Conservation (phyloP, 2,888 invertebrate genomes). For the Pollenia labialis region DNA sequence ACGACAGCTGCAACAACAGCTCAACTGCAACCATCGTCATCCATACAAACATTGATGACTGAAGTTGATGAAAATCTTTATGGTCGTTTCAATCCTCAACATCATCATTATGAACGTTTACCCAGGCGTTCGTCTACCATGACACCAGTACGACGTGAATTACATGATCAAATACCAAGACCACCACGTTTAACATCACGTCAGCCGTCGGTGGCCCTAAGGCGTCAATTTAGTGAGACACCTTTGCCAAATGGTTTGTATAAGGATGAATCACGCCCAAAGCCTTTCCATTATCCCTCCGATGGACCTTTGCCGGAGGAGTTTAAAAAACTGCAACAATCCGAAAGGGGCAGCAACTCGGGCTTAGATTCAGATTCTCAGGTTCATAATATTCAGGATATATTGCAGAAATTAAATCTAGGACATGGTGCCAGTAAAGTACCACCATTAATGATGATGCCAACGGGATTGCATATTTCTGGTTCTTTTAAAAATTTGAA, state of each 20-base stretch:
- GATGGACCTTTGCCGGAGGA: constrained; percentile 82
- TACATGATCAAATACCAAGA: constrained; percentile 80
- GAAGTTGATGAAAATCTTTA: constrained; percentile 63
- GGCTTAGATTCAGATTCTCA: constrained; percentile 15
- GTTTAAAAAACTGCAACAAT: constrained; percentile 78
- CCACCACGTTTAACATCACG: constrained; percentile 80
- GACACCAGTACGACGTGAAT: constrained; percentile 79
- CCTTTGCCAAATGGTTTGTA: constrained; percentile 62
- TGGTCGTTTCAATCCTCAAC: constrained; percentile 47
- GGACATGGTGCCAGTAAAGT: constrained; percentile 69
- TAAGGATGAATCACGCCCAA: constrained; percentile 79
- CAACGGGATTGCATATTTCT: constrained; percentile 81
- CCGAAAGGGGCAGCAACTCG: constrained; percentile 40
- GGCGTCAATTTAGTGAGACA: constrained; percentile 78
- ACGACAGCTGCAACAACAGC: constrained; percentile 43
- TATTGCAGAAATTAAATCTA: constrained; percentile 80
- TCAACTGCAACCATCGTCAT: constrained; percentile 55
- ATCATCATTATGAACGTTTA: constrained; percentile 80
- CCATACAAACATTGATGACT: constrained; percentile 58
- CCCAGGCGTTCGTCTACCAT: constrained; percentile 81
- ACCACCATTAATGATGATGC: constrained; percentile 79
- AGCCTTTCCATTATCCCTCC: constrained; percentile 83
- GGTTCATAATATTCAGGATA: constrained; percentile 83
- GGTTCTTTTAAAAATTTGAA: constrained; percentile 83
- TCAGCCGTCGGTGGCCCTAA: constrained; percentile 76